These are phyloP conservation scores for Halcyon leucocephala DNA, from an alignment of 2,797 vertebrate genomes.

Conservation along the genomic window DNA sequence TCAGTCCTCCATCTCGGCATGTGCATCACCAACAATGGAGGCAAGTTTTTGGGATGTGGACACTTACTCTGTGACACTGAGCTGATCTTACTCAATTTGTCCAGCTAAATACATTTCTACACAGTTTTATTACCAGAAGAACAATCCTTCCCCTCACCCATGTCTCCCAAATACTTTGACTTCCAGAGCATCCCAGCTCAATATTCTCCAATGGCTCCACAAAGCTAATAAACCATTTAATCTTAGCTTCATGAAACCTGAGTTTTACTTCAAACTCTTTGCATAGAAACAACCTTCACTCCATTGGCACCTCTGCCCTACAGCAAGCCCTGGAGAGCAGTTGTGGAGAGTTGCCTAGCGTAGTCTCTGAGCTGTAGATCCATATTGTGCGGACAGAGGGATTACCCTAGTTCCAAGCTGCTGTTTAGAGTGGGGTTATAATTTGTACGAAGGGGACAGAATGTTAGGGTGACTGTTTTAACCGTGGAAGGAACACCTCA, in stretches of 20 bases:
- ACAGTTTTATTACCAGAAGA: neutral
- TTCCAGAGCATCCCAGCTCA: neutral
- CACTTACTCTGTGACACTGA: neutral
- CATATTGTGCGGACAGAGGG: neutral
- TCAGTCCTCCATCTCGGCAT: neutral
- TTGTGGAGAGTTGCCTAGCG: neutral
- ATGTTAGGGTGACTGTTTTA: neutral
- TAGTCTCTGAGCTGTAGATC: neutral
- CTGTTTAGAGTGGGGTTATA: neutral
- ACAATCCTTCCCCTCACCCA: neutral
- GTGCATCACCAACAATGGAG: neutral
- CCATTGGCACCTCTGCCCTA: neutral
- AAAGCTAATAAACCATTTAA: neutral
- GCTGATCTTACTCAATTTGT: neutral
- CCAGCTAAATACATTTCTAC: neutral
- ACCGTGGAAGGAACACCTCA: neutral
- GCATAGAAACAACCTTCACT: neutral
- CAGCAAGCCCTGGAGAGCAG: neutral
- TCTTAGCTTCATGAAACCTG: neutral
- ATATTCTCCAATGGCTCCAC: neutral
- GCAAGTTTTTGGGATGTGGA: neutral
- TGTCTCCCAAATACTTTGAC: neutral
- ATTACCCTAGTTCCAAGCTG: neutral
- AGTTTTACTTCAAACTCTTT: neutral
- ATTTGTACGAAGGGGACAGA: neutral